Evolutionary conservation across 1,140 invertebrate genomes (phyloP).

Genomic region (Drosophila ananassae): DNA sequence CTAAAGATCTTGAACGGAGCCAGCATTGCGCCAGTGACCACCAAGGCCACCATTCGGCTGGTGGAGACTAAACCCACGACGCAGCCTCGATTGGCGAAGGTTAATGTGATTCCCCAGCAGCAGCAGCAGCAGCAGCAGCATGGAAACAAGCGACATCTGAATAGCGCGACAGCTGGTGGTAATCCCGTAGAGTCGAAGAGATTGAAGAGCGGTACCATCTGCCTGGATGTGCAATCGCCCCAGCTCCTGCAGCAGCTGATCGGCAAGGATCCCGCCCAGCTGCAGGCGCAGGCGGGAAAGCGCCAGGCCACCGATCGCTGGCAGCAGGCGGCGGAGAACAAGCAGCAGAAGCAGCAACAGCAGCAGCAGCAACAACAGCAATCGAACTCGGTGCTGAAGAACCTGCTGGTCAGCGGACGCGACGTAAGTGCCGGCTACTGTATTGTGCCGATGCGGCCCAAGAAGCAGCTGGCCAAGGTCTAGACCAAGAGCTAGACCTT

Average conservation of each 20-base stretch:
- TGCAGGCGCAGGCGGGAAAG: conserved; percentile 49
- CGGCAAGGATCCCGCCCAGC: conserved; percentile 46
- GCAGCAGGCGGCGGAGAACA: conserved; percentile 50
- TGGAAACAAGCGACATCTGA: conserved; percentile 74
- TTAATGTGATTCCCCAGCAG: conserved; percentile 44
- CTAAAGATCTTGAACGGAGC: conserved; percentile 64
- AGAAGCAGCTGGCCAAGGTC: conserved; percentile 80
- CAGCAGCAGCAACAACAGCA: conserved; percentile 63
- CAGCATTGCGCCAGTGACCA: conserved; percentile 46
- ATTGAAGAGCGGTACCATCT: conserved; percentile 62
- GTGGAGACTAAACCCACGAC: conserved; percentile 58
- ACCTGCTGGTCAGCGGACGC: conserved; percentile 95
- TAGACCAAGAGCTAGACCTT: conserved; percentile 58
- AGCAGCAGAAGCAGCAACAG: conserved; percentile 56
- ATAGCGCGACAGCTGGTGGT: conserved; percentile 39
- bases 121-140: conserved; percentile 53
- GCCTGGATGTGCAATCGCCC: conserved; percentile 61
- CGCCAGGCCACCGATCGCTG: conserved; percentile 56
- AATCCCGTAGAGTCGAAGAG: conserved; percentile 69
- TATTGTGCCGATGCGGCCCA: conserved; percentile 88
- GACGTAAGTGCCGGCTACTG: conserved; percentile 96
- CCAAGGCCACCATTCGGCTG: conserved; percentile 66
- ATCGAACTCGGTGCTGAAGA: conserved; percentile 90
- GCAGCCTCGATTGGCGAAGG: conserved; percentile 37
- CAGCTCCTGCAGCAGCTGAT: conserved; percentile 75